Base-by-base conservation (phyloP, 2,888 invertebrate species). In the Aleiodes testaceus region DNA sequence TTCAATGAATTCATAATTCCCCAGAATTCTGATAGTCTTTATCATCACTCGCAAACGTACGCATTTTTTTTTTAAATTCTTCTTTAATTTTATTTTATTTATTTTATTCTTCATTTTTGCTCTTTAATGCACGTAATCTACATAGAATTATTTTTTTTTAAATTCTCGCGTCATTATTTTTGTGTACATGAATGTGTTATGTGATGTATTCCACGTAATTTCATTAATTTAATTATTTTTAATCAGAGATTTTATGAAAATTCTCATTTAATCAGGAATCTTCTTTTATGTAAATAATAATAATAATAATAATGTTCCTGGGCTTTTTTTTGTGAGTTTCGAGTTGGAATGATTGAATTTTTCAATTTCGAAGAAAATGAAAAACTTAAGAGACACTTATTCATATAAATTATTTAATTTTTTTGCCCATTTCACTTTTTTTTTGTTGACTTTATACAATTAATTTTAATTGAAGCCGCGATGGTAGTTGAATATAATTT, bases 121-220 rank as follows among this genome's bases (percentile, higher is more conserved):
- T 71, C 18, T 72, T 66, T 67, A 72, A 72, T 73, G 72, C 67
- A 74, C 74, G 70, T 74, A 74, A 70, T 71, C 61, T 70, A 72
- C 70, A 74, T 71, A 72, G 70, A 75, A 73, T 67, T 72, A 67
- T 72, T 68, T 73, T 49, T 44, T 72, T 68, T 73, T 49, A 22
- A 36, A 59, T 59, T 26, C 59, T 59, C 59, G 36, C 18, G 26
- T 55, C 36, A 16, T 22, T 55, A 30, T 42, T 30, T 22, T 5
- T 59, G 59, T 59, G 36, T 59, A 59, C 59, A 59, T 59, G 59
- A 59, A 59, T 42, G 36, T 36, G n/a, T 26, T 55, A 59, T 59
- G 59, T 59, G 59, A 59, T 59, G 59, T 20, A 30, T 55, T 26
- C 20, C 59, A 59, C 59, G 59, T 59, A 59, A 36, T 50, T 47